These are phyloP conservation scores for Nudaria mundana DNA, from an alignment of 2,888 invertebrate species.

Conservation along the genomic window DNA sequence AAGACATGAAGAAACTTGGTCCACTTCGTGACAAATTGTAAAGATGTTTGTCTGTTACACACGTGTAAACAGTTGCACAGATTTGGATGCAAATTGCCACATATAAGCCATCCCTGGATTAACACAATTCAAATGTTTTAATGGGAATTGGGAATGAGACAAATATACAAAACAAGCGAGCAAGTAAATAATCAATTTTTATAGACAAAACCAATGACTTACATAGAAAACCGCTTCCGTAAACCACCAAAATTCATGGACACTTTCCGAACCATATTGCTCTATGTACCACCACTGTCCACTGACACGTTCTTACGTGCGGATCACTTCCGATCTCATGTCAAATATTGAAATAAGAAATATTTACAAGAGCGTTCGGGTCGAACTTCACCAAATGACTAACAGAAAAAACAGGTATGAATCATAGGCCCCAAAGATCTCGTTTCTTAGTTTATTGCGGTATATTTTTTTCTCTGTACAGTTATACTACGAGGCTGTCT, in stretches of 20 bases:
- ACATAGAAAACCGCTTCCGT: no score
- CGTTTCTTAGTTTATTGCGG: constrained; percentile 67
- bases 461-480: constrained; percentile 60
- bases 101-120: no score
- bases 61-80: no score
- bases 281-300: neutral
- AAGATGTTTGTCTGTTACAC: no score
- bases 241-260: constrained; percentile 1
- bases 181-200: no score
- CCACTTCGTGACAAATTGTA: no score
- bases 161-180: no score
- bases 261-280: constrained; percentile 3
- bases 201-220: no score
- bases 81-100: no score
- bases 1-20: no score
- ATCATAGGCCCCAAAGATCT: constrained; percentile 57
- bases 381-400: constrained; percentile 51
- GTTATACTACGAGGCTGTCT: constrained; percentile 49
- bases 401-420: constrained; percentile 57
- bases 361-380: constrained; percentile 57
- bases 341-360: constrained; percentile 64
- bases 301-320: neutral
- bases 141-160: no score
- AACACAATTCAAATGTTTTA: no score
- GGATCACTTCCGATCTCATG: constrained; percentile 14